Evolutionary conservation across 1,140 invertebrate species (phyloP), one percentile per base, ranked within the genome.

Genomic region (Musca vetustissima): DNA sequence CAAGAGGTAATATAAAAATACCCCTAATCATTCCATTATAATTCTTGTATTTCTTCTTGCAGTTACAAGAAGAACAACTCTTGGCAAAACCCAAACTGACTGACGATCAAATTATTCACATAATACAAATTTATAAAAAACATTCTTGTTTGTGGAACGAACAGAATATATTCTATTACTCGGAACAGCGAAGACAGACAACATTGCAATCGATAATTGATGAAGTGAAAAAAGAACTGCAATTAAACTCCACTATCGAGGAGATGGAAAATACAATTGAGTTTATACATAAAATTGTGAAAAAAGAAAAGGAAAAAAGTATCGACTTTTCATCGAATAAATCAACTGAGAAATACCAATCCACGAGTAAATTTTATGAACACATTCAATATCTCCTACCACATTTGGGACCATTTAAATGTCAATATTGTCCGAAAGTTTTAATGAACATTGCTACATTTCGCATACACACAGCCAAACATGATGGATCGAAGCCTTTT

Each of bases 401-500:
- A 19, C 36, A 69, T 11, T 59, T 69, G 21, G 55, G 64, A 0
- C 75, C 75, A 3, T 76, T 74, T 21, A 67, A 73, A 61, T 76
- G 75, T 36, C 43, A 71, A 14, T 19, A 72, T 22, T 76, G 75
- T 47, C 55, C 36, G 8, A 48, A 71, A 22, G 2, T 73, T 50
- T 22, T 76, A 4, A 71, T 22, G 50, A 73, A 72, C n/a, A 65
- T 75, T 36, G 72, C 75, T 36, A 47, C 32, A 24, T 73, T 66
- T 22, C 72, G 69, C 25, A 48, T 75, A 3, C 74, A 75, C 50
- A 64, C 59, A 4, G 57, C 74, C 24, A 47, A 61, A 21, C 75
- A 76, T 19, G 72, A 76, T 4, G 70, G 66, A 15, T 71, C 69
- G 4, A 32, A 69, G 25, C 75, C 75, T 1, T 76, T 76, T 25